phyloP scores from a whole-genome alignment of 2,113 vertebrate genomes.

The Stomatorhinus ivindoensis region DNA sequence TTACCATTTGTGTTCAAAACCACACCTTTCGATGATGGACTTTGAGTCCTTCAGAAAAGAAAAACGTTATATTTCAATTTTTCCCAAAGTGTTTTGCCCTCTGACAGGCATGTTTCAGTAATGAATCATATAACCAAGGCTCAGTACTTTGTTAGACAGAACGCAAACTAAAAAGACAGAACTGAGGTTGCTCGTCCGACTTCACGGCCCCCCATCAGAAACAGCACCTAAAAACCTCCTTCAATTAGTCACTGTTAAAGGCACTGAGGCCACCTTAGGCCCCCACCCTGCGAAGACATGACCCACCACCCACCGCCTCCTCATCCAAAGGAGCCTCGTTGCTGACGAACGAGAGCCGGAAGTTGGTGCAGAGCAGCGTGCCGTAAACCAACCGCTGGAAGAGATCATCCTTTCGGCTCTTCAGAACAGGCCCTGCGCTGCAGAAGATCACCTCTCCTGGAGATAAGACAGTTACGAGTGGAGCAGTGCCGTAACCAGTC shows the following conservation, averaged over 20 bases:
- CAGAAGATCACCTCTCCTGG: conserved; percentile 78
- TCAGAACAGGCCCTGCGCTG: conserved; percentile 69
- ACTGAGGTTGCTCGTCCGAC: background rate
- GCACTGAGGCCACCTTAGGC: background rate
- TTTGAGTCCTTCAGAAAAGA: background rate
- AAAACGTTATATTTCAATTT: background rate
- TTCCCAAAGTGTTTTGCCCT: background rate
- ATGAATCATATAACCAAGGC: background rate
- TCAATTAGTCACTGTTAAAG: background rate
- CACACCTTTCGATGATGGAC: background rate
- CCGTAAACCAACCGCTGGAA: conserved; percentile 69
- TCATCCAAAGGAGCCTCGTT: conserved; percentile 60
- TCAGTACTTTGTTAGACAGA: background rate
- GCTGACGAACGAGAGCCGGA: conserved; percentile 73
- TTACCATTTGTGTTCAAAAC: background rate
- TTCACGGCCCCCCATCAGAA: background rate
- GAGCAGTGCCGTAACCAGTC: background rate
- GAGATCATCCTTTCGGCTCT: conserved; percentile 68
- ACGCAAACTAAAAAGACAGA: background rate
- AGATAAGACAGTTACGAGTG: background rate
- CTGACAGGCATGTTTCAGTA: background rate
- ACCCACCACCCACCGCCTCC: conserved; percentile 67
- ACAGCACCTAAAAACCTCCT: background rate
- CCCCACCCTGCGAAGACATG: background rate
- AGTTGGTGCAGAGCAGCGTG: conserved; percentile 77